phyloP scores from a whole-genome alignment of 2,797 vertebrate species.

The Melanotaenia boesemani region DNA sequence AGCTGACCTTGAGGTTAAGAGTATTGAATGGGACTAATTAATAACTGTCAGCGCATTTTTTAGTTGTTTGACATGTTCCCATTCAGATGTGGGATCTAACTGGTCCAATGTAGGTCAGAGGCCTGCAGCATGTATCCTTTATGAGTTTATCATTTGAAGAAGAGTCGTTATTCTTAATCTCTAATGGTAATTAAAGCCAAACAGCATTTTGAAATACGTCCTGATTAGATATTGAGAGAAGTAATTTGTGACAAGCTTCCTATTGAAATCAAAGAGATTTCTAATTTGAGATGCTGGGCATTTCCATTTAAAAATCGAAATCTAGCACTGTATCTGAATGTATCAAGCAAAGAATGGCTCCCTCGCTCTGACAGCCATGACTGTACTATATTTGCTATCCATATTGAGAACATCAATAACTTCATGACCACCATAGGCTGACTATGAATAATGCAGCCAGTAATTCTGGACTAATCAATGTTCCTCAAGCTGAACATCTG shows the following conservation, averaged over 20 bases:
- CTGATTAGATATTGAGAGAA: slow-evolving; percentile 70
- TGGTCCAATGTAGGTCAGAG: slow-evolving; percentile 79
- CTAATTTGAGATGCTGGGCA: slow-evolving; percentile 54
- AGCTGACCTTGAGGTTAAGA: slow-evolving; percentile 82
- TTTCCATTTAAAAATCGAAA: slow-evolving; percentile 69
- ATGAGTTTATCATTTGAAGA: slow-evolving; percentile 74
- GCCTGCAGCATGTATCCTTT: slow-evolving; percentile 71
- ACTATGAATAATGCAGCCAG: slow-evolving; percentile 82
- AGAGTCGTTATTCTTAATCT: slow-evolving; percentile 72
- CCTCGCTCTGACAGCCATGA: slow-evolving; percentile 71
- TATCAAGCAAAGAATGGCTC: slow-evolving; percentile 57
- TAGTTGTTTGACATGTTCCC: slow-evolving; percentile 72
- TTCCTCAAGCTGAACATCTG: slow-evolving; percentile 85
- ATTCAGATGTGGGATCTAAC: slow-evolving; percentile 59
- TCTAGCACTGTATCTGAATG: slow-evolving; percentile 57
- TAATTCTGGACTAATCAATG: slow-evolving; percentile 85
- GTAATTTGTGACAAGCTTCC: slow-evolving; percentile 44
- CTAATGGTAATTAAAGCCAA: slow-evolving; percentile 72
- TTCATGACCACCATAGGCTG: slow-evolving; percentile 82
- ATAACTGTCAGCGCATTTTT: slow-evolving; percentile 81
- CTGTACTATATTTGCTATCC: slow-evolving; percentile 80
- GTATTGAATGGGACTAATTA: slow-evolving; percentile 82
- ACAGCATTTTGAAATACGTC: slow-evolving; percentile 67
- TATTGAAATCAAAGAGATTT: slow-evolving; percentile 63
- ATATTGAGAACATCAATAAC: slow-evolving; percentile 82